Evolutionary conservation across 2,888 invertebrate genomes (phyloP).

Genomic region (Eulithis prunata): DNA sequence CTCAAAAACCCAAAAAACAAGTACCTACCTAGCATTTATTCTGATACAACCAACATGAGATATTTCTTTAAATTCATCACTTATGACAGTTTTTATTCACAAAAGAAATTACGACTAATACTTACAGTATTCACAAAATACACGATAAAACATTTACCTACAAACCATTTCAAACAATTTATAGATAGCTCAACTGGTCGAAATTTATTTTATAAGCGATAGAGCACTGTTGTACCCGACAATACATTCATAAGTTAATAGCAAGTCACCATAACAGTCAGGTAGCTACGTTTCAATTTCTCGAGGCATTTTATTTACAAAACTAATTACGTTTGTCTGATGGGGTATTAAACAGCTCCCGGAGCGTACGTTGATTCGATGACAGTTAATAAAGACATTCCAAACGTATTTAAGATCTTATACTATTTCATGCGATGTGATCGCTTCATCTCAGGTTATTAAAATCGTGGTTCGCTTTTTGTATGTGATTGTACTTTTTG

Average conservation of each 20-base stretch:
- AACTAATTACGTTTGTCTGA: constrained; percentile 84
- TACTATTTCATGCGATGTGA: constrained; percentile 63
- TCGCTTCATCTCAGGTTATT: constrained; percentile 65
- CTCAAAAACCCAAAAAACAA: no score
- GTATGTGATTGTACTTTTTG: constrained; percentile 51
- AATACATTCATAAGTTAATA: constrained; percentile 64
- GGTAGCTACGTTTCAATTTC: constrained; percentile 83
- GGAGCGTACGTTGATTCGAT: constrained; percentile 74
- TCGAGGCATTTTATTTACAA: constrained; percentile 83
- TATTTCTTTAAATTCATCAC: no score
- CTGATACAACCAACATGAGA: no score
- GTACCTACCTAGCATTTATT: no score
- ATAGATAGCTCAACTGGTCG: no score
- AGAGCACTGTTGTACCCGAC: constrained; percentile 52
- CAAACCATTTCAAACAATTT: no score
- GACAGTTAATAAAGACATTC: constrained; percentile 84
- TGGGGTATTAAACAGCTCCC: constrained; percentile 79
- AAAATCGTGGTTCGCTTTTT: constrained; percentile 52
- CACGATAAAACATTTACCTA: no score
- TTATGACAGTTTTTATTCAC: no score
- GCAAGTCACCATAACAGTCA: constrained; percentile 78
- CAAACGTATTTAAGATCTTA: constrained; percentile 70
- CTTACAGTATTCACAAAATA: no score
- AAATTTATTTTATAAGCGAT: constrained; percentile 17
- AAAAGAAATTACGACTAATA: no score